Percentiles rank a stretch among this genome's conserved stretches.
These are phyloP conservation scores for Entomyzon cyanotis DNA, from an alignment of 2,113 vertebrate genomes.

Conservation along the genomic window DNA sequence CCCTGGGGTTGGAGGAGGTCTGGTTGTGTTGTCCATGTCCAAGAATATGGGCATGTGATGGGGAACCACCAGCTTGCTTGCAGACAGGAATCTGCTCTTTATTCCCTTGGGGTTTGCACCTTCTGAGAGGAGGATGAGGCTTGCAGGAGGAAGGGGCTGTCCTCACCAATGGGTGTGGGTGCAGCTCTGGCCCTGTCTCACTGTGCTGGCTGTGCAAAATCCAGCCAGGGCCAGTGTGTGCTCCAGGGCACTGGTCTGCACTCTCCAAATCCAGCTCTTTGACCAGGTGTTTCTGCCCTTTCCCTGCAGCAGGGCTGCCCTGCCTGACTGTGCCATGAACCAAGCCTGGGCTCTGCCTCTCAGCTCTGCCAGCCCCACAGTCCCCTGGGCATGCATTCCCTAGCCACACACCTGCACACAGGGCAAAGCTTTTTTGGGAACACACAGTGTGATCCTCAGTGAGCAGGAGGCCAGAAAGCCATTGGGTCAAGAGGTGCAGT, in stretches of 20 bases:
- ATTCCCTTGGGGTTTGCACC: neutral
- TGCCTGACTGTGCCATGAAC: fast-evolving
- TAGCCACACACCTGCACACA: neutral
- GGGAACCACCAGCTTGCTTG: fast-evolving
- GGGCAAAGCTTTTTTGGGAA: neutral
- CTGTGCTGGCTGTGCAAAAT: neutral
- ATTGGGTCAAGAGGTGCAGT: neutral
- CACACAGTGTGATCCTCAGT: neutral
- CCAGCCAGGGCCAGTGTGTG: neutral
- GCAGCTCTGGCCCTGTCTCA: neutral
- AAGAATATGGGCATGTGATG: fast-evolving
- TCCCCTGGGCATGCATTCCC: fast-evolving
- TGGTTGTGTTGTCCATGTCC: fast-evolving
- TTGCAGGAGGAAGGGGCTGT: neutral
- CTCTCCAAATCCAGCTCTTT: neutral
- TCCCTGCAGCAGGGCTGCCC: neutral
- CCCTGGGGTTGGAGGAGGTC: neutral
- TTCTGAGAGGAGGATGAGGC: neutral
- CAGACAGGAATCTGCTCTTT: neutral
- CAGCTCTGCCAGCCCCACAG: neutral
- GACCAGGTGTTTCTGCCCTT: neutral
- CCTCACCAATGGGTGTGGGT: neutral
- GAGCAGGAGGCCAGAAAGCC: neutral
- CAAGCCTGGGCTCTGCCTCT: fast-evolving
- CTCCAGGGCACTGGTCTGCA: fast-evolving